Conservation (phyloP, 2,888 invertebrate genomes). For the Clunio marinus region DNA sequence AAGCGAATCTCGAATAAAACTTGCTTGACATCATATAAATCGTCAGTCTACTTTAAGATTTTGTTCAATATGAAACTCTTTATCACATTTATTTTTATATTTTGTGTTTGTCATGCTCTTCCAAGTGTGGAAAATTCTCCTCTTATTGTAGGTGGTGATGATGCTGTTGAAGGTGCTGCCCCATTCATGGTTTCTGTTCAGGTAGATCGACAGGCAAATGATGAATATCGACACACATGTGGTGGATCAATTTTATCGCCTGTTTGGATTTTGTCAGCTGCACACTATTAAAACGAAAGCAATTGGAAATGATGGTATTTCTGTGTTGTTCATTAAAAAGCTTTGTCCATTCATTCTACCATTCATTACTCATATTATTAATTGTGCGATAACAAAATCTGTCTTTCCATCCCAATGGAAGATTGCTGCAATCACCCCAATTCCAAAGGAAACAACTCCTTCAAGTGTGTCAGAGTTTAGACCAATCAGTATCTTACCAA, state of each 20-base stretch:
- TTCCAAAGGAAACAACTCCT: neutral
- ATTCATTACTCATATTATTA: neutral
- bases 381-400: neutral
- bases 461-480: neutral
- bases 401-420: neutral
- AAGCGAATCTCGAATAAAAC: no score
- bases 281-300: neutral
- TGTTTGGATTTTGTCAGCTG: neutral
- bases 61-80: neutral
- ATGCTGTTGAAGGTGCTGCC: neutral
- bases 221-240: neutral
- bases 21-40: no score
- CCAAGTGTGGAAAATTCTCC: neutral
- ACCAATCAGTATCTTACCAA: neutral
- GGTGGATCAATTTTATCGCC: neutral
- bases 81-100: neutral
- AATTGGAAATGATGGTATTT: neutral
- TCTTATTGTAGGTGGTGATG: neutral
- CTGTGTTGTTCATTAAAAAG: neutral
- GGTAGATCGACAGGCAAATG: neutral
- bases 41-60: no score
- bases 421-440: neutral
- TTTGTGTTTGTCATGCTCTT: neutral
- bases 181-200: neutral
- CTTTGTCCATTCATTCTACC: neutral